These are phyloP conservation scores for Ptychadena robeensis DNA, from an alignment of 2,797 vertebrate species.

Conservation along the genomic window DNA sequence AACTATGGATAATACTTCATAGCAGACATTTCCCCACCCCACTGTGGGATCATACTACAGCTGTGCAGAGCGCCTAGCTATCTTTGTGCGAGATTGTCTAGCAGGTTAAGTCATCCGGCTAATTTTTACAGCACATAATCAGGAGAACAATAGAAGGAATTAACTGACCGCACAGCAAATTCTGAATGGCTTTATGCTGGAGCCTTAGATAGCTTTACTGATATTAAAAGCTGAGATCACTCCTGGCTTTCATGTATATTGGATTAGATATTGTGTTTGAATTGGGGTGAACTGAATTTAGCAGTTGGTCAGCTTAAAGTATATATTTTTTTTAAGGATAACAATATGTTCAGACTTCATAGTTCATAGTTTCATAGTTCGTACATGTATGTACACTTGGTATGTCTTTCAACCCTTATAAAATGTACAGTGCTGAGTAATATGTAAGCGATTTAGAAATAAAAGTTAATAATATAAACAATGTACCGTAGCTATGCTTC, in stretches of 20 bases:
- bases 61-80: constrained; percentile 19
- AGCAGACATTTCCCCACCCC: constrained; percentile 5
- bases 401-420: too few relatives aligned
- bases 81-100: constrained; percentile 8
- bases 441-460: too few relatives aligned
- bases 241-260: constrained; percentile 31
- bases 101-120: constrained; percentile 43
- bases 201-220: constrained; percentile 35
- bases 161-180: constrained; percentile 23
- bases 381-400: too few relatives aligned
- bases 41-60: constrained; percentile 37
- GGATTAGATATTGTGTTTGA: constrained; percentile 29
- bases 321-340: constrained; percentile 29
- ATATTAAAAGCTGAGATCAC: constrained; percentile 47
- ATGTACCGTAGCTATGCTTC: too few relatives aligned
- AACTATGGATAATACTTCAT: not conserved
- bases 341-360: constrained; percentile 3
- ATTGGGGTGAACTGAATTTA: constrained; percentile 17
- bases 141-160: constrained; percentile 43
- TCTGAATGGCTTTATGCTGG: constrained; percentile 34
- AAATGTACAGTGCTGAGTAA: too few relatives aligned
- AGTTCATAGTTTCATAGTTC: too few relatives aligned
- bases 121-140: constrained; percentile 33
- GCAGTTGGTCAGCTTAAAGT: constrained; percentile 35
- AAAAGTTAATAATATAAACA: too few relatives aligned